Percentiles rank a stretch among this genome's conserved stretches.
Evolutionary conservation across 1,140 invertebrate species (phyloP).

Genomic region (Dicyema japonicum): DNA sequence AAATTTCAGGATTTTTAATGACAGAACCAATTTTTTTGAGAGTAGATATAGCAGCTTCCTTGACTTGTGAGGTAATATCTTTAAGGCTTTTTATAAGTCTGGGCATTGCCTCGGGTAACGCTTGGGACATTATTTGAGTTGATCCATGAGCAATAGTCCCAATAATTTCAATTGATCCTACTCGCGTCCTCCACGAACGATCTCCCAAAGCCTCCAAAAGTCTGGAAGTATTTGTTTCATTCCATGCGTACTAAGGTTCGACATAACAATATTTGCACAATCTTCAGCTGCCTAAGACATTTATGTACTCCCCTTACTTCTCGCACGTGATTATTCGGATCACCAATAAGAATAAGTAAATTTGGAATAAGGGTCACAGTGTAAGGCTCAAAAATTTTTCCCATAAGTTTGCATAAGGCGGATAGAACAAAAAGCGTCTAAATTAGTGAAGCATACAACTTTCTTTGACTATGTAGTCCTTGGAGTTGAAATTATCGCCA

Average conservation of each 20-base stretch:
- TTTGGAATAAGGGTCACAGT: conserved; percentile 79
- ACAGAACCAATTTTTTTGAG: conserved; percentile 80
- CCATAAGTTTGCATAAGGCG: conserved; percentile 70
- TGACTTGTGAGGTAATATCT: conserved; percentile 83
- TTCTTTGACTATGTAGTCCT: conserved; percentile 57
- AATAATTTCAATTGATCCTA: conserved; percentile 66
- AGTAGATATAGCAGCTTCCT: conserved; percentile 68
- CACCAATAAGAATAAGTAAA: conserved; percentile 69
- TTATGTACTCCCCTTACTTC: conserved; percentile 9
- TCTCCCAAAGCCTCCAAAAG: conserved; percentile 63
- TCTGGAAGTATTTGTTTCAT: conserved; percentile 70
- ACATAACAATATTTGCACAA: conserved; percentile 62
- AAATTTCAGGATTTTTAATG: conserved; percentile 88
- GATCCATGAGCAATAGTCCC: conserved; percentile 73
- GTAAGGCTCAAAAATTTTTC: conserved; percentile 82
- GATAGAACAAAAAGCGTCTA: conserved; percentile 65
- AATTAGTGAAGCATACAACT: conserved; percentile 25
- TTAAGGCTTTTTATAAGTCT: conserved; percentile 77
- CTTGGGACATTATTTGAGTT: conserved; percentile 80
- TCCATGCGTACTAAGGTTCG: conserved; percentile 66
- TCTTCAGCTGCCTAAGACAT: conserved; percentile 34
- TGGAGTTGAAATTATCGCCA: conserved; percentile 74
- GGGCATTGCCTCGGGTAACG: conserved; percentile 89
- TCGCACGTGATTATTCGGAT: conserved; percentile 39
- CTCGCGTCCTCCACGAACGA: conserved; percentile 92